Conservation (phyloP, 2,113 vertebrate species). For the Cinclus cinclus region DNA sequence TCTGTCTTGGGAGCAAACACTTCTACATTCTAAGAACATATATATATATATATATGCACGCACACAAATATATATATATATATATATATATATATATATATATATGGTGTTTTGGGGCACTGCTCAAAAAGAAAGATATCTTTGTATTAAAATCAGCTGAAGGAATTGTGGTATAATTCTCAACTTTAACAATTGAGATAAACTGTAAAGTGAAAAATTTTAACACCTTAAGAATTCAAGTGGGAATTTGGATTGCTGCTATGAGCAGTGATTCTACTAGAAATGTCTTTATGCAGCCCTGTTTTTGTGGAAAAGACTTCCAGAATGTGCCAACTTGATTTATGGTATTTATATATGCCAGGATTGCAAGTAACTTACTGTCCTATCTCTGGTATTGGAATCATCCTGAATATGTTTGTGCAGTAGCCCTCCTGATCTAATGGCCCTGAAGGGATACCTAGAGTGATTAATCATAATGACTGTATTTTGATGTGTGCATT, state of each 20-base stretch:
- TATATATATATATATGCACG: too few relatives aligned
- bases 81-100: background rate
- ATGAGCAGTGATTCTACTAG: background rate
- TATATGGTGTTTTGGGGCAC: background rate
- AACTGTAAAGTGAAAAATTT: background rate
- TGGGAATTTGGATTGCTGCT: background rate
- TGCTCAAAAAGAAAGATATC: background rate
- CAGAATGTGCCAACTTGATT: background rate
- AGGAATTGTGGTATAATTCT: background rate
- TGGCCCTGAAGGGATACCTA: background rate
- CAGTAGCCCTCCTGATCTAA: background rate
- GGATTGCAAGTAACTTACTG: background rate
- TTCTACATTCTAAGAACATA: background rate
- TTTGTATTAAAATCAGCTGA: background rate
- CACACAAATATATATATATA: background rate
- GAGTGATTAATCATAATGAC: slow-evolving; percentile 28
- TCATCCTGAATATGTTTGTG: background rate
- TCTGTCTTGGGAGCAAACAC: background rate
- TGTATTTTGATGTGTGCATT: background rate
- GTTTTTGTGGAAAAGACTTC: background rate
- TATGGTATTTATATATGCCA: background rate
- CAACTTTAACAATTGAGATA: background rate
- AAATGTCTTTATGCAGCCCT: background rate
- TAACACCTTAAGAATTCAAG: background rate
- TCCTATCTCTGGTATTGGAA: background rate